Evolutionary conservation across 1,140 invertebrate genomes (phyloP).

Genomic region (Octopus bimaculoides): DNA sequence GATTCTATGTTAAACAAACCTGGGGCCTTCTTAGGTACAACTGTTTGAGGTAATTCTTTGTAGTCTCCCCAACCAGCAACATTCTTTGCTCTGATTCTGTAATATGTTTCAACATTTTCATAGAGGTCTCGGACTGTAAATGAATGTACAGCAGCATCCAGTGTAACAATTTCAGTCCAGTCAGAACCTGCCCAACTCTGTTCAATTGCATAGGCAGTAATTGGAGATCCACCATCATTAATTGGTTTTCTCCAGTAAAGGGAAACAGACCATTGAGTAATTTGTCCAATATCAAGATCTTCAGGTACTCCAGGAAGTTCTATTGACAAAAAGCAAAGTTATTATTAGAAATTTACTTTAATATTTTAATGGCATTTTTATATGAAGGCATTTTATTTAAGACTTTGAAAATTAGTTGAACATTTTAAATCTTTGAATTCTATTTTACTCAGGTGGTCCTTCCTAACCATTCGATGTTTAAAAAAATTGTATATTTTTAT

Average conservation of each 20-base stretch:
- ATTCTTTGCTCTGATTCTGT: conserved; percentile 91
- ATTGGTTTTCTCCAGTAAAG: conserved; percentile 87
- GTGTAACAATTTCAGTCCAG: conserved; percentile 78
- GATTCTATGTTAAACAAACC: conserved; percentile 51
- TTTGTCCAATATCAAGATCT: conserved; percentile 64
- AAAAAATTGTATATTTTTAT: too few relatives aligned
- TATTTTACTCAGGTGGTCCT: too few relatives aligned
- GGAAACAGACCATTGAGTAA: conserved; percentile 56
- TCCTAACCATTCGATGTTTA: too few relatives aligned
- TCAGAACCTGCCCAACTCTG: conserved; percentile 64
- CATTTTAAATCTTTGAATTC: too few relatives aligned
- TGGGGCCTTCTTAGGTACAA: conserved; percentile 58
- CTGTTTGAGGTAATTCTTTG: conserved; percentile 80
- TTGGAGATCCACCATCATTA: conserved; percentile 89
- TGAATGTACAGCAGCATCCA: conserved; percentile 28
- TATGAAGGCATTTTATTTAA: too few relatives aligned
- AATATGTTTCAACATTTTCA: conserved; percentile 83
- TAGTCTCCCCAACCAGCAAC: conserved; percentile 90
- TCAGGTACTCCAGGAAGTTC: conserved; percentile 74
- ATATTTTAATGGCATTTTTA: too few relatives aligned
- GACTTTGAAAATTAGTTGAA: too few relatives aligned
- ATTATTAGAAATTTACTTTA: too few relatives aligned
- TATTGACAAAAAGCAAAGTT: conserved; percentile 9
- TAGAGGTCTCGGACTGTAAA: conserved; percentile 47
- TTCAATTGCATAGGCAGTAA: conserved; percentile 92